Evolutionary conservation across 2,113 vertebrate genomes (phyloP), one percentile per base, ranked within the genome.

Genomic region (Spea bombifrons): DNA sequence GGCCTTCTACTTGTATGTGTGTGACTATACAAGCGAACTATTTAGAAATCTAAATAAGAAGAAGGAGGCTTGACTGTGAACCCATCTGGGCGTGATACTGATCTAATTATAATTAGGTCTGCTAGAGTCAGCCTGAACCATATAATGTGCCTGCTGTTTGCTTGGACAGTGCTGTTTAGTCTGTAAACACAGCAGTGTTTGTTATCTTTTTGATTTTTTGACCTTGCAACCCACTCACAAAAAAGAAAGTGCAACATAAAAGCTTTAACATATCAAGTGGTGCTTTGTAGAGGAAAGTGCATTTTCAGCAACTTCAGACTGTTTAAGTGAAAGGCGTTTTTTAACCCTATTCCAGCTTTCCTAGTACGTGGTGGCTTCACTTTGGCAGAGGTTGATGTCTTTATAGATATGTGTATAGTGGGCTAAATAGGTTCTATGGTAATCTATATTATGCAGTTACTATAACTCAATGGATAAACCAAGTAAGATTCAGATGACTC

Each of bases 81-180:
- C 52, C 30, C 69, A 52, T 72, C 50, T 66, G 61, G 48, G 13
- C 16, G 47, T 8, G 52, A 59, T 49, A 67, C 52, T 15, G 44
- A 43, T 43, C 64, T 45, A 7, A 50, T 74, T 73, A 44, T 79
- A 57, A 49, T 76, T 66, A 76, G 53, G 77, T 79, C 70, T 66
- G 50, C 52, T 73, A 30, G 15, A 17, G 50, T 49, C 50, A 49
- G 16, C 15, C 53, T 17, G 6, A 49, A 3, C 15, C 50, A 65
- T 30, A 8, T 16, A 72, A 72, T 78, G 44, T 47, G 59, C 49
- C 66, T 3, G 30, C 68, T 72, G 43, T 72, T 53, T 13, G 48
- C 17, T 45, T 17, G 63, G 44, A 76, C 30, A 75, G 65, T 65
- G n/a, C 63, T 66, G 61, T 72, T 79, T 73, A 79, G 76, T 79